phyloP scores from a whole-genome alignment of 2,113 vertebrate species.

The Larimichthys polyactis region DNA sequence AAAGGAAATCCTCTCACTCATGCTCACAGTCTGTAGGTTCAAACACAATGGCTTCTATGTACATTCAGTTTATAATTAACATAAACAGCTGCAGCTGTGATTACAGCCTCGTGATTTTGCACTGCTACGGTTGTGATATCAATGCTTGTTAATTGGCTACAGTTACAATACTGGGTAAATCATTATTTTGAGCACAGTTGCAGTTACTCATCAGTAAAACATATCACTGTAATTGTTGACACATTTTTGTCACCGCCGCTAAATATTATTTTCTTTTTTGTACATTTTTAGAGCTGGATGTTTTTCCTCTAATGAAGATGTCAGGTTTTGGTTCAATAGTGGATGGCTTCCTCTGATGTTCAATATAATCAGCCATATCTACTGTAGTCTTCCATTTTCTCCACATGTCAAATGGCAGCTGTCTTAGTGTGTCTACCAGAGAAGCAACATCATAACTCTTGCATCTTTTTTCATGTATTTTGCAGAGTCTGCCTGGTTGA shows the following conservation, averaged over 20 bases:
- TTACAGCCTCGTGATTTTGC: background rate
- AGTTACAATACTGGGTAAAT: background rate
- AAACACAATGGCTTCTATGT: constrained; percentile 9
- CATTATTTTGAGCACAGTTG: background rate
- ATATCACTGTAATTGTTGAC: background rate
- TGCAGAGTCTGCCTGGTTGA: constrained; percentile 1
- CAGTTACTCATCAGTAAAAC: background rate
- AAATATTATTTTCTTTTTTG: background rate
- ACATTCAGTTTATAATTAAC: constrained; percentile 14
- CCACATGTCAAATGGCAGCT: constrained; percentile 12
- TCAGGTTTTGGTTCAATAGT: background rate
- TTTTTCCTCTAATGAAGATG: constrained; percentile 14
- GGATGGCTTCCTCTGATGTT: background rate
- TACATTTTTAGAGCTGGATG: background rate
- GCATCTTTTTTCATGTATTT: constrained; percentile 26
- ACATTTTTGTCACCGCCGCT: background rate
- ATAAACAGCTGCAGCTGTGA: background rate
- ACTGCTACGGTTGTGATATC: background rate
- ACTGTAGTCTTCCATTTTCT: background rate
- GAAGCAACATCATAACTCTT: background rate
- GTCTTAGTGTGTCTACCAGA: background rate
- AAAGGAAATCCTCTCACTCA: constrained; percentile 31
- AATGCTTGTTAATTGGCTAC: background rate
- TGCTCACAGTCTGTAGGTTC: background rate
- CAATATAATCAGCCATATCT: background rate